These are phyloP conservation scores for Drosophila varians DNA, from an alignment of 1,140 invertebrate species.

Conservation along the genomic window DNA sequence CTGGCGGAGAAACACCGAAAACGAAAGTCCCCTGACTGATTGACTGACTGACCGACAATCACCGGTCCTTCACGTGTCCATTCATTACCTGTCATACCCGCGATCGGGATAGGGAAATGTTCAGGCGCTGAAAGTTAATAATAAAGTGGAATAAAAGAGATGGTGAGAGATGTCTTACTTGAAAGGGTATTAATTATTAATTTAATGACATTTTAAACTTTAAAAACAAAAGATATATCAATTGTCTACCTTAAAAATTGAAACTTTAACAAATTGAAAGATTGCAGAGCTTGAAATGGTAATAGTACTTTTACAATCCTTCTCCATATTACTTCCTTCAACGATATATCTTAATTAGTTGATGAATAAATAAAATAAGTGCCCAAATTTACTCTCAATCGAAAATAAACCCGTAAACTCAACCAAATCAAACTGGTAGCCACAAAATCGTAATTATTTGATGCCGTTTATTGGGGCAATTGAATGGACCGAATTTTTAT, in stretches of 20 bases:
- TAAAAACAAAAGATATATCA: no score
- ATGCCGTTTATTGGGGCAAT: background rate
- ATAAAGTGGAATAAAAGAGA: conserved; percentile 1
- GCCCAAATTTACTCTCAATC: background rate
- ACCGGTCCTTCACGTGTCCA: conserved; percentile 23
- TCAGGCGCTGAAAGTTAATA: conserved; percentile 15
- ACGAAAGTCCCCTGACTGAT: conserved; percentile 67
- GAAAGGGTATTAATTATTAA: background rate
- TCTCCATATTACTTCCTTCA: no score
- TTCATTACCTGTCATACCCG: conserved; percentile 36
- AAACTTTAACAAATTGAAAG: no score
- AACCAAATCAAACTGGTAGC: background rate
- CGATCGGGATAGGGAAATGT: conserved; percentile 20
- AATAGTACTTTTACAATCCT: no score
- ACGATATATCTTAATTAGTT: no score
- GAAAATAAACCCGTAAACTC: background rate
- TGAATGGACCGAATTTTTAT: background rate
- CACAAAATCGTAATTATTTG: background rate
- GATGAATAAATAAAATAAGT: background rate
- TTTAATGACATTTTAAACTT: conserved; percentile 5
- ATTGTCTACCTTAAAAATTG: no score
- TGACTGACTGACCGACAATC: conserved; percentile 48
- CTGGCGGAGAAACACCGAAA: conserved; percentile 45
- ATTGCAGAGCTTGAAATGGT: no score
- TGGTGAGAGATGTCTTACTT: conserved; percentile 6